These are phyloP conservation scores for Fabriciana adippe DNA, from an alignment of 2,888 invertebrate species.

Conservation along the genomic window DNA sequence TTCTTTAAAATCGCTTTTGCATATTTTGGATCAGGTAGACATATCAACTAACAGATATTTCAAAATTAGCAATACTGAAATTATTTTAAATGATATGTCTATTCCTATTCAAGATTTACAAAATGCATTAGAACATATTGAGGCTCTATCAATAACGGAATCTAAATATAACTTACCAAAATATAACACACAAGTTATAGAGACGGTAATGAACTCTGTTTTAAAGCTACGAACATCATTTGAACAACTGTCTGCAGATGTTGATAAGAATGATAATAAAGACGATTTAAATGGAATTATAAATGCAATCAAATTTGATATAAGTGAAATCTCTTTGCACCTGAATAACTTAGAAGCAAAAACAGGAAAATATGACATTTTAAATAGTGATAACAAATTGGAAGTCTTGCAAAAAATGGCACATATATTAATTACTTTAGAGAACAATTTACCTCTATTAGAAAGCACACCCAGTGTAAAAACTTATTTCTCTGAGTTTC, in stretches of 20 bases:
- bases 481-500: slow-evolving; percentile 59
- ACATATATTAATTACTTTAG: slow-evolving; percentile 68
- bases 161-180: slow-evolving; percentile 61
- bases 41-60: slow-evolving; percentile 46
- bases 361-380: slow-evolving; percentile 64
- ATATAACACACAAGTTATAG: slow-evolving; percentile 84
- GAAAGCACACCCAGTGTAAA: slow-evolving; percentile 58
- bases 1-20: slow-evolving; percentile 63
- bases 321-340: slow-evolving; percentile 62
- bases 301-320: slow-evolving; percentile 59
- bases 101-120: slow-evolving; percentile 77
- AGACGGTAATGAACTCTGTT: slow-evolving; percentile 84
- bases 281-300: slow-evolving; percentile 59
- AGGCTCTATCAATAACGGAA: slow-evolving; percentile 79
- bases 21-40: slow-evolving; percentile 63
- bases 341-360: slow-evolving; percentile 58
- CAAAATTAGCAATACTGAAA: slow-evolving; percentile 59
- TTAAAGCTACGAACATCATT: slow-evolving; percentile 83
- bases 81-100: slow-evolving; percentile 71
- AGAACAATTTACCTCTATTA: slow-evolving; percentile 65
- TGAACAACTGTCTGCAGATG: slow-evolving; percentile 68
- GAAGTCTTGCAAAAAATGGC: slow-evolving; percentile 74
- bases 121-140: slow-evolving; percentile 71
- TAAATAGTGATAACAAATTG: slow-evolving; percentile 72
- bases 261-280: slow-evolving; percentile 53